Base-by-base conservation (phyloP, 1,140 invertebrate species). In the Notospermus geniculatus region DNA sequence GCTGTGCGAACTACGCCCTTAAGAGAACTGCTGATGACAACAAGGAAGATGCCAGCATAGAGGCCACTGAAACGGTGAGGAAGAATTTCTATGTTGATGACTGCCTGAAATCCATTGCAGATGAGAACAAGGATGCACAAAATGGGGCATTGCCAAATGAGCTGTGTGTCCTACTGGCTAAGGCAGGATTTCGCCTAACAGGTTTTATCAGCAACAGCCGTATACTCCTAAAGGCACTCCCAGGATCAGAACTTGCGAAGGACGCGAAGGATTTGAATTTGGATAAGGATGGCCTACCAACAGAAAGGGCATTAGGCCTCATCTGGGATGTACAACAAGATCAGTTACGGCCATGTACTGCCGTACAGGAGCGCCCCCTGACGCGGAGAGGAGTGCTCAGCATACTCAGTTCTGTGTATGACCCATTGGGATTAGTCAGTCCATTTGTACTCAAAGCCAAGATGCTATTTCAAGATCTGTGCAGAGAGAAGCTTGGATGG, bases 11-110 rank as follows among this genome's bases (percentile, higher is more conserved):
- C 53, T 65, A 7, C 30, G 60, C 60, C 4, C 19, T 68, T 28
- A 30, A 57, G n/a, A 19, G 29, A 17, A 61, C 60, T 41, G 66
- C 50, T 27, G 41, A 58, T n/a, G 52, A 60, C 11, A 53, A 56
- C 30, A 7, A 22, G 29, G 19, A 46, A 5, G 2, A 54, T 2
- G 65, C 25, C 57, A 7, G n/a, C 13, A 19, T 7, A 13, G 19
- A 36, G 13, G 56, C 59, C 5, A 13, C 30, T 36, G 50, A 66
- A 9, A 61, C 59, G 0, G 36, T 65, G 4, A 9, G 32, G n/a
- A 56, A 57, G 13, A 58, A 66, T 46, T 66, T 68, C 43, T 66
- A 68, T 54, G 54, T 68, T 1, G 63, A 68, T 58, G 63, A 68
- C 39, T 59, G 60, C 23, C 25, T 68, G 43, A 65, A 60, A 32